Percentiles rank a stretch among this genome's conserved stretches.
These are phyloP conservation scores for Embidobia sp. DNA, from an alignment of 2,888 invertebrate species.

Conservation along the genomic window DNA sequence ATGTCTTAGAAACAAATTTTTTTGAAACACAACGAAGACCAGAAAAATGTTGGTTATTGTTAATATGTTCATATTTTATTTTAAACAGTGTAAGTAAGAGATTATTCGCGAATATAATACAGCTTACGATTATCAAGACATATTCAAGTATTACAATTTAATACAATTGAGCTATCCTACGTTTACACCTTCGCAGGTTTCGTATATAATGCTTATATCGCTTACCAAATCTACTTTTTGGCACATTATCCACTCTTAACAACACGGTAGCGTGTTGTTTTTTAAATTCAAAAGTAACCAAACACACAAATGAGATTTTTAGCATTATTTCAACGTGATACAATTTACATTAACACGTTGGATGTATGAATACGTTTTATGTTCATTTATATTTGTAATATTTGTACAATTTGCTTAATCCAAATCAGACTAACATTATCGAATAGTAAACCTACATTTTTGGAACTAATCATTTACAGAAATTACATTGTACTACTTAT, in stretches of 20 bases:
- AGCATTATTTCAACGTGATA: slow-evolving; percentile 26
- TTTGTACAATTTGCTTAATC: no score
- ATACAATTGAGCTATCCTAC: slow-evolving; percentile 37
- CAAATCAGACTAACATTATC: no score
- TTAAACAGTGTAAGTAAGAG: no score
- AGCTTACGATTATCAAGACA: slow-evolving; percentile 13
- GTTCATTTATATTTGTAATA: no score
- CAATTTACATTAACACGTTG: slow-evolving; percentile 36
- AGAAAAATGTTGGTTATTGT: no score
- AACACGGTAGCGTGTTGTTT: slow-evolving; percentile 70
- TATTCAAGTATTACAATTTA: slow-evolving; percentile 36
- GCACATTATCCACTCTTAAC: slow-evolving; percentile 80
- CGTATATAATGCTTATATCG: slow-evolving; percentile 30
- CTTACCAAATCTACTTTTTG: slow-evolving; percentile 76
- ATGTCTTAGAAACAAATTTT: slow-evolving; percentile 20
- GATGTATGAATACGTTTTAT: neutral
- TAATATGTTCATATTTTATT: no score
- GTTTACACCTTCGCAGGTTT: slow-evolving; percentile 20
- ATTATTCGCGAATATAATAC: no score
- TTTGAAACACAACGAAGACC: neutral
- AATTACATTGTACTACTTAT: neutral
- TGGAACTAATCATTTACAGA: neutral
- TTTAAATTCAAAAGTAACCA: slow-evolving; percentile 61
- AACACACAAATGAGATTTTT: slow-evolving; percentile 10
- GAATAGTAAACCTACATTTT: neutral